Percentiles rank a stretch among this genome's conserved stretches.
Evolutionary conservation across 2,113 vertebrate species (phyloP).

Genomic region (Gymnarchus niloticus): DNA sequence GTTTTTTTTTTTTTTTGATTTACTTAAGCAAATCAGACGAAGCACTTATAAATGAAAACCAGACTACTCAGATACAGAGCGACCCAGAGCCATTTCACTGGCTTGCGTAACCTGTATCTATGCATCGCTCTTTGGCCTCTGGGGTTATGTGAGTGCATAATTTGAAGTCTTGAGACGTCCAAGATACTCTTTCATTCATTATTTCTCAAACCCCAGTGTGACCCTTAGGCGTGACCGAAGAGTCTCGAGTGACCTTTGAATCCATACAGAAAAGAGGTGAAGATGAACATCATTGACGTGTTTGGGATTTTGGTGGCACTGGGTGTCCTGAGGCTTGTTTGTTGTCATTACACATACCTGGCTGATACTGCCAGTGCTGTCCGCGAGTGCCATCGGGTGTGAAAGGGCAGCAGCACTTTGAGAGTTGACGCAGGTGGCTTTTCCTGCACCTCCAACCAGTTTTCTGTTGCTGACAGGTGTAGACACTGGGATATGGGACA

Average conservation of each 20-base stretch:
- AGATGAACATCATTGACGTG: not conserved
- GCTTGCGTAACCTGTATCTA: slow-evolving; percentile 31
- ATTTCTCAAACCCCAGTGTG: slow-evolving; percentile 28
- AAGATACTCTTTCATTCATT: slow-evolving; percentile 36
- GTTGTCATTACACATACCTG: not conserved
- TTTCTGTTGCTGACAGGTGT: not conserved
- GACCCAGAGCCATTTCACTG: slow-evolving; percentile 41
- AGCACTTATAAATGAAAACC: slow-evolving; percentile 28
- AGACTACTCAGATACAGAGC: slow-evolving; percentile 34
- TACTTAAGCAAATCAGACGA: slow-evolving; percentile 24
- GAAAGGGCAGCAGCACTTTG: not conserved
- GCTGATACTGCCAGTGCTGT: not conserved
- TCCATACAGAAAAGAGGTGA: not conserved
- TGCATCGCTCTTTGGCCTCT: slow-evolving; percentile 26
- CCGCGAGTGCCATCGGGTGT: not conserved
- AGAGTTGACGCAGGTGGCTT: not conserved
- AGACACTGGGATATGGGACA: not conserved
- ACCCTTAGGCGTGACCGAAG: not conserved
- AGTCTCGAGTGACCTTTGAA: not conserved
- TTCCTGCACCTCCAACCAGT: not conserved
- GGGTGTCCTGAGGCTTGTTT: not conserved
- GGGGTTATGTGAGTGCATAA: slow-evolving; percentile 12
- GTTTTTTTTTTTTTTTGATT: slow-evolving; percentile 42
- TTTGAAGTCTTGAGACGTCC: slow-evolving; percentile 34
- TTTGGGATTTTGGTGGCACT: not conserved